Conservation (phyloP, 30 jellyfish, hydroid and myxozoan genomes). For the Sanderia malayensis region DNA sequence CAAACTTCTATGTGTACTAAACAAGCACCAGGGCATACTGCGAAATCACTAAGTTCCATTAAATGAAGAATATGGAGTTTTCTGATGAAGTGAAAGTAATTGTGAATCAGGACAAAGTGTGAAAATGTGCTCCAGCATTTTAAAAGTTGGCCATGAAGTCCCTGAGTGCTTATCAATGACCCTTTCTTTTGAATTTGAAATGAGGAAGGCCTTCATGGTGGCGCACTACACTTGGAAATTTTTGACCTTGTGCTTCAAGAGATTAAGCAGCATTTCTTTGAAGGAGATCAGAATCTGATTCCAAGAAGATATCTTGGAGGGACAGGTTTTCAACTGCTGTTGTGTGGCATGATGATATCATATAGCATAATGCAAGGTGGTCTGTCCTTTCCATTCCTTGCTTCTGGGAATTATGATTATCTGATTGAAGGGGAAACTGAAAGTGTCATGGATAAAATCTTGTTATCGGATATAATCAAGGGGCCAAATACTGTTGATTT, state of each 20-base stretch:
- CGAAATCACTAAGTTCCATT: constrained; percentile 2
- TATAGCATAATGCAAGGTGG: constrained; percentile 21
- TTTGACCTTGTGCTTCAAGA: constrained; percentile 28
- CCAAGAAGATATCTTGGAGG: constrained; percentile 25
- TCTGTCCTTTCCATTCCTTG: constrained; percentile 29
- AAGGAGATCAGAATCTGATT: constrained; percentile 24
- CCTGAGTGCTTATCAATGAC: constrained; percentile 17
- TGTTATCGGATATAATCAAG: constrained; percentile 9
- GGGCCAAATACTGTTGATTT: constrained; percentile 29
- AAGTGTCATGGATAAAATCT: constrained; percentile 15
- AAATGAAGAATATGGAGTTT: constrained; percentile 5
- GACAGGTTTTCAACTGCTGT: constrained; percentile 17
- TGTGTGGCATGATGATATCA: constrained; percentile 36
- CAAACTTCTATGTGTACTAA: neutral
- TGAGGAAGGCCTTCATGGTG: constrained; percentile 17
- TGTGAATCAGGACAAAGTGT: constrained; percentile 7
- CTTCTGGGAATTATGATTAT: constrained; percentile 18
- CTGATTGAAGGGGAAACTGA: constrained; percentile 29
- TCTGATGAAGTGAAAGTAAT: constrained; percentile 12
- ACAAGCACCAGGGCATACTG: neutral
- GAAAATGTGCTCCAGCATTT: constrained; percentile 19
- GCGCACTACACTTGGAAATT: constrained; percentile 9
- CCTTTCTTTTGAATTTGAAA: constrained; percentile 19
- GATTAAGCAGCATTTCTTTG: constrained; percentile 18
- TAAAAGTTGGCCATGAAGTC: constrained; percentile 19